Percentiles rank a stretch among this genome's conserved stretches.
phyloP scores from a whole-genome alignment of 2,888 invertebrate genomes.

The Macrosiphum euphorbiae region DNA sequence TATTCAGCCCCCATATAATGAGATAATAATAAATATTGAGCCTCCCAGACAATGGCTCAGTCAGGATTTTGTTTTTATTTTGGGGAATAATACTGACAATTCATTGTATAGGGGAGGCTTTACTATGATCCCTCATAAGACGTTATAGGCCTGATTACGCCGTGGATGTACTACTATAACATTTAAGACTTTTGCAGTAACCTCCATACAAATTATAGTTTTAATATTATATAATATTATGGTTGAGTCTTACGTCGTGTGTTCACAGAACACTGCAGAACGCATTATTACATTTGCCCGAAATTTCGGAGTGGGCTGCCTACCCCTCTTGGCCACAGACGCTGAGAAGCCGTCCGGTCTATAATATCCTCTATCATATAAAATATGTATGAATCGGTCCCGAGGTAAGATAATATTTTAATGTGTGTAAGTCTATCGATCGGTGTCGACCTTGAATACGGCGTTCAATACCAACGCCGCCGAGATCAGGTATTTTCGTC shows the following conservation, averaged over 20 bases:
- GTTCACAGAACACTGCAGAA: not conserved
- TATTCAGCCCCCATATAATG: not conserved
- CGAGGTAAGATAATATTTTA: not conserved
- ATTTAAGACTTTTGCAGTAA: not conserved
- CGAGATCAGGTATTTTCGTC: not conserved
- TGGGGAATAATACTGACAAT: not conserved
- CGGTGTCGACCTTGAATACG: not conserved
- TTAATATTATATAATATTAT: not conserved
- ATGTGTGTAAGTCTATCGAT: not conserved
- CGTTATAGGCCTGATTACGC: not conserved
- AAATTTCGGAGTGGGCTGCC: not conserved
- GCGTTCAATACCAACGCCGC: not conserved
- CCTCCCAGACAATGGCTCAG: not conserved
- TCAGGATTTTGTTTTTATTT: not conserved
- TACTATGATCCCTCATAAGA: not conserved
- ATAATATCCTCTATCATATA: not conserved
- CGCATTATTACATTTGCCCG: not conserved
- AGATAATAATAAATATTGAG: not conserved
- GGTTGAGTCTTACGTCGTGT: not conserved
- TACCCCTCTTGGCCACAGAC: not conserved
- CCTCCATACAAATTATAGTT: not conserved
- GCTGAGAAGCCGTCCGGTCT: not conserved
- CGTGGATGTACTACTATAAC: not conserved
- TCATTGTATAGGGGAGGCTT: not conserved
- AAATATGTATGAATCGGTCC: not conserved